A percentile compares a stretch with the other conserved stretches of the same genome.
Evolutionary conservation across 1,140 invertebrate species (phyloP).

Genomic region (Tetragonula clypearis): DNA sequence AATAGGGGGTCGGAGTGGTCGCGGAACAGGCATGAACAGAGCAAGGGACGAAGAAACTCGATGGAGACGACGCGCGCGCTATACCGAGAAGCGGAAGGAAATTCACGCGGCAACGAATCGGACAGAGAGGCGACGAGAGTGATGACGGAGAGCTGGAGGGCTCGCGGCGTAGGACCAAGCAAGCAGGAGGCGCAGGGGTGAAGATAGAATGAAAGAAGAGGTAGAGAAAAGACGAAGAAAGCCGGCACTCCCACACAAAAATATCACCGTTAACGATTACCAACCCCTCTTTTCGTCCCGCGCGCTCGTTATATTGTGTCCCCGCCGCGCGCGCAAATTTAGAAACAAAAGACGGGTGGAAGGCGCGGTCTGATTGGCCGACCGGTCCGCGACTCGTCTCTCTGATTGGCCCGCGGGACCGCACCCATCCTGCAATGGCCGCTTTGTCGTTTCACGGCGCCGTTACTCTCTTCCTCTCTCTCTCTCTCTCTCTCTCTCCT

Average conservation of each 20-base stretch:
- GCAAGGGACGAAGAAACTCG: slow-evolving; percentile 57
- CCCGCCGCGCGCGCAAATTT: slow-evolving; percentile 75
- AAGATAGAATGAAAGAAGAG: slow-evolving; percentile 51
- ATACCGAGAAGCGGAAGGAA: slow-evolving; percentile 31
- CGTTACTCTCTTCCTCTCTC: slow-evolving; percentile 49
- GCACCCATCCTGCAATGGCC: slow-evolving; percentile 82
- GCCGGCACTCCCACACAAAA: slow-evolving; percentile 68
- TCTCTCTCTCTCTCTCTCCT: background rate
- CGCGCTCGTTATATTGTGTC: slow-evolving; percentile 80
- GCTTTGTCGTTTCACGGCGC: slow-evolving; percentile 79
- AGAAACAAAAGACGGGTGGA: slow-evolving; percentile 80
- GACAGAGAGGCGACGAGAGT: slow-evolving; percentile 3
- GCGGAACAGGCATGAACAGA: slow-evolving; percentile 61
- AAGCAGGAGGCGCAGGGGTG: slow-evolving; percentile 17
- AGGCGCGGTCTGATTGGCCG: slow-evolving; percentile 78
- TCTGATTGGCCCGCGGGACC: slow-evolving; percentile 81
- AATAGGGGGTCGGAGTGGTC: slow-evolving; percentile 17
- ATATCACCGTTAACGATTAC: slow-evolving; percentile 80
- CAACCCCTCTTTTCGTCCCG: slow-evolving; percentile 67
- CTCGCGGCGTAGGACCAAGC: background rate
- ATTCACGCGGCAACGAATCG: slow-evolving; percentile 9
- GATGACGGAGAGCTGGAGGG: background rate
- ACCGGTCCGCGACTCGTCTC: slow-evolving; percentile 72
- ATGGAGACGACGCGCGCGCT: slow-evolving; percentile 31
- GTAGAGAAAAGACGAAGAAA: slow-evolving; percentile 62